Evolutionary conservation across 2,888 invertebrate species (phyloP).

Genomic region (Ceraclea dissimilis): DNA sequence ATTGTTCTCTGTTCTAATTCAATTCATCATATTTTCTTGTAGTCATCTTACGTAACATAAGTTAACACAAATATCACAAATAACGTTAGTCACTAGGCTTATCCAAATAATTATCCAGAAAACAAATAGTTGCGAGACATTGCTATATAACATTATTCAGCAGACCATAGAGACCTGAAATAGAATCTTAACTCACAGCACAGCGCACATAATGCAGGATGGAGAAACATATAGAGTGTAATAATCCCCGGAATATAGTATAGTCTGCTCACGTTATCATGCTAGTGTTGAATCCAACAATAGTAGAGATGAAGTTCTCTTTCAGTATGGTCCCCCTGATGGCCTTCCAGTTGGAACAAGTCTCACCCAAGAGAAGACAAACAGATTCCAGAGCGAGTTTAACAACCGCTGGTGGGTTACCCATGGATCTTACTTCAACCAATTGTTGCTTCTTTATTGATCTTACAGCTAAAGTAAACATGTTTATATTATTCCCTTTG

Average conservation of each 20-base stretch:
- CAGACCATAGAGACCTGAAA: too few species aligned
- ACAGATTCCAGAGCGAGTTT: slow-evolving; percentile 93
- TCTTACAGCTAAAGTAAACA: slow-evolving; percentile 61
- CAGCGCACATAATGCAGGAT: not conserved
- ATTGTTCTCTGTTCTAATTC: not conserved
- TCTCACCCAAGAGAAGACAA: slow-evolving; percentile 86
- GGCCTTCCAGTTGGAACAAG: slow-evolving; percentile 88
- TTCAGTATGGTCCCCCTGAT: slow-evolving; percentile 86
- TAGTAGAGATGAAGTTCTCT: slow-evolving; percentile 91
- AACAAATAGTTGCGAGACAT: slow-evolving; percentile 5
- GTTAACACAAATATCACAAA: not conserved
- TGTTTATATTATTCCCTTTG: not conserved
- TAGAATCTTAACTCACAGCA: not conserved
- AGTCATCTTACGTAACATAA: not conserved
- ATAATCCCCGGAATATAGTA: not conserved
- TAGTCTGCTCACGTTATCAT: slow-evolving; percentile 61
- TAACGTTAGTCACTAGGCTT: slow-evolving; percentile 4
- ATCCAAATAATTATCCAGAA: slow-evolving; percentile 10
- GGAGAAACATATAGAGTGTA: not conserved
- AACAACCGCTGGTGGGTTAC: slow-evolving; percentile 86
- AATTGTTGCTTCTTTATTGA: slow-evolving; percentile 94
- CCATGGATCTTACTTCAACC: slow-evolving; percentile 91
- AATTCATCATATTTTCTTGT: not conserved
- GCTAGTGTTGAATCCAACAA: slow-evolving; percentile 91
- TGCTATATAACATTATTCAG: not conserved